Base-by-base conservation (phyloP, 2,888 invertebrate genomes). In the Pimpla rufipes region DNA sequence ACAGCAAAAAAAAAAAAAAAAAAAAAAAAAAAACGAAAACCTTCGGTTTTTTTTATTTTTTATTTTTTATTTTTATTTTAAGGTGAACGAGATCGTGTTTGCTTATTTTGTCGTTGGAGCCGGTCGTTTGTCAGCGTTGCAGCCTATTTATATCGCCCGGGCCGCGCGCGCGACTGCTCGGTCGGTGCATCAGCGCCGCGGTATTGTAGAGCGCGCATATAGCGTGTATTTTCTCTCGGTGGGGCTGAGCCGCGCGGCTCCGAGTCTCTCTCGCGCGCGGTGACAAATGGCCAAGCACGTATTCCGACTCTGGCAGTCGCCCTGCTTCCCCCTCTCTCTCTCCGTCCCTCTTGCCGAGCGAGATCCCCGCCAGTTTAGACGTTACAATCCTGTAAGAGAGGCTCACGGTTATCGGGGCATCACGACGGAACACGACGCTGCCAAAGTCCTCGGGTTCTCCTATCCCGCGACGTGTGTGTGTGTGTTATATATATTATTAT, bases 71-170 rank as follows among this genome's bases (percentile, higher is more conserved):
- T n/a, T n/a, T n/a, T n/a, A n/a, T n/a, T n/a, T n/a, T n/a, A 50
- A 67, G 45, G 35, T 55, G 42, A 47, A 47, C 13, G 35, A 45
- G 37, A 29, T 67, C 50, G 71, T 83, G 85, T 86, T 86, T 86
- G 85, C 84, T 86, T 86, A 85, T 85, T 86, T 85, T 85, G 86
- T 86, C 85, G 84, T 83, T 75, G 81, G 79, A 83, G 81, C 84
- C 79, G 75, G 86, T 86, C 86, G 86, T 86, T 86, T 86, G 86
- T 86, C 86, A 86, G 83, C 86, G 83, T 79, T 83, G 84, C 83
- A 68, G 68, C 79, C 84, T 86, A 86, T 86, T 86, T 86, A 86
- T 86, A 86, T 81, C 76, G 73, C 67, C 68, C 47, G 47, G 57
- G 42, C 50, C 74, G 77, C 80, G 80, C 79, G 77, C 79, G 79